These are phyloP conservation scores for Pegoplata infirma DNA, from an alignment of 2,888 invertebrate genomes.

Conservation along the genomic window DNA sequence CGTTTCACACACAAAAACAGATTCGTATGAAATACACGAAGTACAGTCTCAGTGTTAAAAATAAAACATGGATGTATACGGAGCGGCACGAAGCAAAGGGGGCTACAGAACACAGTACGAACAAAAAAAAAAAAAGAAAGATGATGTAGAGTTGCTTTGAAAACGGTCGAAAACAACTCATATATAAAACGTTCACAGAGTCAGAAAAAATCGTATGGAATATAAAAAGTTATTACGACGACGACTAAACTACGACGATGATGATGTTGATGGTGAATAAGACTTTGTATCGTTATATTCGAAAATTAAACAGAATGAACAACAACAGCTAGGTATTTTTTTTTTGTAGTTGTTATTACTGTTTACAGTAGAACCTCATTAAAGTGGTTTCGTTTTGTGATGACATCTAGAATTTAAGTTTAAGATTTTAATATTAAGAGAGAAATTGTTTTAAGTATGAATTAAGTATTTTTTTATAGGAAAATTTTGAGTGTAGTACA, in stretches of 20 bases:
- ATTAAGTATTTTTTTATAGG: too few relatives aligned
- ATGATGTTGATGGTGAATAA: conserved; percentile 2
- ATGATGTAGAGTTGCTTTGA: conserved; percentile 57
- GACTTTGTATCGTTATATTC: background rate
- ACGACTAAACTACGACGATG: background rate
- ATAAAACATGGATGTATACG: conserved; percentile 67
- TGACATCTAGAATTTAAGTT: too few relatives aligned
- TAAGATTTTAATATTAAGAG: too few relatives aligned
- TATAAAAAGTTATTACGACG: conserved; percentile 4
- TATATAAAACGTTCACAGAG: conserved; percentile 7
- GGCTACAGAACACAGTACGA: conserved; percentile 40
- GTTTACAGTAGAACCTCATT: background rate
- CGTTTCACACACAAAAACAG: conserved; percentile 39
- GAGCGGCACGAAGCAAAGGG: conserved; percentile 62
- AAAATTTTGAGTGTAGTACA: too few relatives aligned
- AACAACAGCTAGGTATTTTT: background rate
- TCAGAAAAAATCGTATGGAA: conserved; percentile 1
- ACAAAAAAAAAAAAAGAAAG: conserved; percentile 22
- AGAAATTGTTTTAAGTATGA: too few relatives aligned
- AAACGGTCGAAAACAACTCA: conserved; percentile 48
- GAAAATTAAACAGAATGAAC: background rate
- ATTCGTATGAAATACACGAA: conserved; percentile 69
- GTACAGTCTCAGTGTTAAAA: conserved; percentile 76
- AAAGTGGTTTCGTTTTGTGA: too few relatives aligned
- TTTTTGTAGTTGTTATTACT: background rate